A percentile compares a stretch with the other conserved stretches of the same genome.
Conservation (phyloP, 2,797 vertebrate genomes). For the Girardinus metallicus region DNA sequence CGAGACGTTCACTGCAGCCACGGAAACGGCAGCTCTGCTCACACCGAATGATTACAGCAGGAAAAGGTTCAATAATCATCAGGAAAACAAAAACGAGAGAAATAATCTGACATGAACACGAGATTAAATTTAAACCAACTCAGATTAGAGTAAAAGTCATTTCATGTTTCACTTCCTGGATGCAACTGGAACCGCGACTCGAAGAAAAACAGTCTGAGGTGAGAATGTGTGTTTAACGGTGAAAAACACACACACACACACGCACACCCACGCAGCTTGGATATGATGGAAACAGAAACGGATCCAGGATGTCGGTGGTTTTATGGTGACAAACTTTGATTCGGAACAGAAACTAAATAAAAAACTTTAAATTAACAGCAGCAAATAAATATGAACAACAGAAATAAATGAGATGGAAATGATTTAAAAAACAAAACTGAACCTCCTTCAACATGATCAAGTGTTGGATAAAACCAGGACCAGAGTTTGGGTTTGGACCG, state of each 20-base stretch:
- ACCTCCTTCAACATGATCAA: slow-evolving; percentile 21
- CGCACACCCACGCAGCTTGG: neutral
- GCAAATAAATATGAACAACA: slow-evolving; percentile 54
- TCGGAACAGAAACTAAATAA: slow-evolving; percentile 17
- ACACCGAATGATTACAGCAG: neutral
- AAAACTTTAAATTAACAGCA: slow-evolving; percentile 7
- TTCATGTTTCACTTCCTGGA: neutral
- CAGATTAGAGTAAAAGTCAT: neutral
- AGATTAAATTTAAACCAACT: neutral
- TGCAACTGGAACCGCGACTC: neutral
- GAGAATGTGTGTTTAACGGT: neutral
- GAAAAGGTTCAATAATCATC: neutral
- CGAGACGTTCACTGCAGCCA: slow-evolving; percentile 1
- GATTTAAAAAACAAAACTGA: slow-evolving; percentile 28
- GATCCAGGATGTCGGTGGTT: neutral
- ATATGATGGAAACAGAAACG: neutral
- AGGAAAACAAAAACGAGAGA: neutral
- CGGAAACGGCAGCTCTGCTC: slow-evolving; percentile 26
- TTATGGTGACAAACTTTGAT: neutral
- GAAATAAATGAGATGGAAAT: slow-evolving; percentile 1
- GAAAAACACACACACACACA: neutral
- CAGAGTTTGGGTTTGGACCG: slow-evolving; percentile 24
- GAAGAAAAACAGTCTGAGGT: neutral
- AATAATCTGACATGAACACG: neutral
- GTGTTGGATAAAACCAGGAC: slow-evolving; percentile 24